A percentile compares a stretch with the other conserved stretches of the same genome.
These are phyloP conservation scores for Falco berigora DNA, from an alignment of 2,797 vertebrate genomes.

Conservation along the genomic window DNA sequence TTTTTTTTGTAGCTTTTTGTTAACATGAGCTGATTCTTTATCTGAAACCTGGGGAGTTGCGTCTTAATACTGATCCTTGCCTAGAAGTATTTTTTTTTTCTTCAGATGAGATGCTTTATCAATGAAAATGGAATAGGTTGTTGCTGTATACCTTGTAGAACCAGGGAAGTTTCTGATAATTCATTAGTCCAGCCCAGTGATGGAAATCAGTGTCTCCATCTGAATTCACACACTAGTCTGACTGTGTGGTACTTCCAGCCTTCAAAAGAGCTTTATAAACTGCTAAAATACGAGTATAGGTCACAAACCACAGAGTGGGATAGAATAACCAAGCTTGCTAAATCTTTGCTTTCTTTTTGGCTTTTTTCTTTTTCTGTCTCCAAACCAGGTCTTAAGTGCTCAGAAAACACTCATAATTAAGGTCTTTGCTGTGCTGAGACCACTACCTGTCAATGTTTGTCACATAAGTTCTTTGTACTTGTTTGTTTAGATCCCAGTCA, in stretches of 20 bases:
- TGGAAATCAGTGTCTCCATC: background rate
- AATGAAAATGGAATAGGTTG: background rate
- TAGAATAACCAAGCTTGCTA: background rate
- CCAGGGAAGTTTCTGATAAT: background rate
- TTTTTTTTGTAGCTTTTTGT: background rate
- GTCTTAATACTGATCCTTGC: background rate
- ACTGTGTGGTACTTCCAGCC: background rate
- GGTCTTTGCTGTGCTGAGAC: background rate
- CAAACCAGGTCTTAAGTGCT: background rate
- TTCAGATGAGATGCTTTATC: background rate
- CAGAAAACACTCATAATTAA: background rate
- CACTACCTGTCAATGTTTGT: background rate
- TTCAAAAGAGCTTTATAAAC: background rate
- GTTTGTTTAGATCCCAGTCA: background rate
- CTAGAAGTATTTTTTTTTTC: background rate
- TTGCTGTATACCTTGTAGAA: background rate
- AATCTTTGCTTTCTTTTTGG: background rate
- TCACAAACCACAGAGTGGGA: background rate
- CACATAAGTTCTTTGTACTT: background rate
- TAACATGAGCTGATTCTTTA: background rate
- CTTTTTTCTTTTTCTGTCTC: background rate
- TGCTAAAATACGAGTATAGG: accelerated
- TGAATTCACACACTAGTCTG: background rate
- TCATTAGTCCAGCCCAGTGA: background rate
- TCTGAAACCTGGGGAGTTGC: background rate